These are phyloP conservation scores for Parazoanthus swiftii DNA, from an alignment of 92 coral and sea anemone genomes.

Conservation along the genomic window DNA sequence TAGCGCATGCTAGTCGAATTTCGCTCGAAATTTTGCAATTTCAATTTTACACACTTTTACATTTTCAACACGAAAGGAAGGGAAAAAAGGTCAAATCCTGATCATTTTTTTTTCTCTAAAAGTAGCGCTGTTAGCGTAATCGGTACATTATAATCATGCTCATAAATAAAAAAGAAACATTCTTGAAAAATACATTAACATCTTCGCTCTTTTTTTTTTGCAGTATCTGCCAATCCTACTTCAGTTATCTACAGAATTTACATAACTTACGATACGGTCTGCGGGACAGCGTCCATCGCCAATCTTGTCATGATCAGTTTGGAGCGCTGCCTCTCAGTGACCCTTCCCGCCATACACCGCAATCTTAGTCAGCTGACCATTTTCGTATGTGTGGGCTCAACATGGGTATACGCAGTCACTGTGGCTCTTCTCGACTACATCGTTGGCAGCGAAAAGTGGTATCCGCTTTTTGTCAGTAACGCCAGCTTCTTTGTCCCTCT, in stretches of 20 bases:
- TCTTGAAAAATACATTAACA: not conserved
- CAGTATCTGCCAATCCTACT: slow-evolving; percentile 41
- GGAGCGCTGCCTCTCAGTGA: slow-evolving; percentile 93
- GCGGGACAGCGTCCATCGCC: slow-evolving; percentile 87
- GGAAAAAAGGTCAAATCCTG: no score
- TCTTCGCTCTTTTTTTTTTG: not conserved
- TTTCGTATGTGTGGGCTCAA: slow-evolving; percentile 58
- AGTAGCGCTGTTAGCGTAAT: no score
- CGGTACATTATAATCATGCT: no score
- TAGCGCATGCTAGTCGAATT: no score
- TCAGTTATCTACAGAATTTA: slow-evolving; percentile 60
- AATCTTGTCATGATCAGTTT: slow-evolving; percentile 88
- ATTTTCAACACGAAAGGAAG: no score
- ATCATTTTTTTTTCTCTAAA: no score
- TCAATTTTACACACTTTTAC: no score
- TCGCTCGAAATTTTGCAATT: no score
- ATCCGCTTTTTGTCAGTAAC: slow-evolving; percentile 67
- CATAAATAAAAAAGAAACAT: no score
- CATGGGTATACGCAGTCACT: slow-evolving; percentile 76
- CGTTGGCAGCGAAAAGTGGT: slow-evolving; percentile 60
- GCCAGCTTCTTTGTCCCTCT: slow-evolving; percentile 82
- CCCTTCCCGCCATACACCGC: slow-evolving; percentile 86
- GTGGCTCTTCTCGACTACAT: slow-evolving; percentile 61
- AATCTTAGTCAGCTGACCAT: slow-evolving; percentile 72
- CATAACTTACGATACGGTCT: slow-evolving; percentile 83